Percentiles rank a stretch among this genome's conserved stretches.
Conservation (phyloP, 1,140 invertebrate genomes). For the Bombus affinis region DNA sequence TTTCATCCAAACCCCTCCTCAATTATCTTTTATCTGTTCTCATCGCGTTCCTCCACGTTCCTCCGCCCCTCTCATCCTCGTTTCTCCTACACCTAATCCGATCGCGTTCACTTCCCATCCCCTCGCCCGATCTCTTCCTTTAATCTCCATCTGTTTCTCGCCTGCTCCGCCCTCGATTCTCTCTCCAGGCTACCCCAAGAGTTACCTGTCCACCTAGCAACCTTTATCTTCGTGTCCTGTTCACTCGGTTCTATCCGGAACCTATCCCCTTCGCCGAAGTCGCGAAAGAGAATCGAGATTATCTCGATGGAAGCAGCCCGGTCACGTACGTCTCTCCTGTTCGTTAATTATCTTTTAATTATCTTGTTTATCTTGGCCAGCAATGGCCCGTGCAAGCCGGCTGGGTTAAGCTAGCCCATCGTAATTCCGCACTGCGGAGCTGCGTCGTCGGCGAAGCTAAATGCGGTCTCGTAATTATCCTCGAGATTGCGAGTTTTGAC, state of each 20-base stretch:
- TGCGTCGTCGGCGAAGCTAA: neutral
- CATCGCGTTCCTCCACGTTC: constrained; percentile 11
- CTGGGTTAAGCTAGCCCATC: neutral
- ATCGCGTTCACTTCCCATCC: constrained; percentile 8
- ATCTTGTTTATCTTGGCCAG: constrained; percentile 76
- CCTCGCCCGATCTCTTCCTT: constrained; percentile 16
- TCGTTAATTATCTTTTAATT: constrained; percentile 77
- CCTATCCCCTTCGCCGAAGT: neutral
- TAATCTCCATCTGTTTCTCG: constrained; percentile 46
- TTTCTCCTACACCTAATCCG: constrained; percentile 22
- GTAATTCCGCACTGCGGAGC: constrained; percentile 32
- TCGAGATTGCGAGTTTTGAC: neutral
- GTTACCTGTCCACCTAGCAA: constrained; percentile 17
- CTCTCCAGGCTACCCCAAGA: neutral
- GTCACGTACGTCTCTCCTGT: constrained; percentile 68
- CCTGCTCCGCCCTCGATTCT: neutral
- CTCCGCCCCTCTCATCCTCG: neutral
- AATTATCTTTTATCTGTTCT: constrained; percentile 35
- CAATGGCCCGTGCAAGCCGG: neutral
- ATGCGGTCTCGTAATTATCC: neutral
- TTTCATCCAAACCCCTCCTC: constrained; percentile 20
- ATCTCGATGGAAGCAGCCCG: constrained; percentile 43
- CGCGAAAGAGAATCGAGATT: constrained; percentile 65
- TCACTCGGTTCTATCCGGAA: neutral
- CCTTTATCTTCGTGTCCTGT: constrained; percentile 16